Percentiles rank a stretch among this genome's conserved stretches.
These are phyloP conservation scores for Nasua narica DNA, from an alignment of 2,797 vertebrate species.

Conservation along the genomic window DNA sequence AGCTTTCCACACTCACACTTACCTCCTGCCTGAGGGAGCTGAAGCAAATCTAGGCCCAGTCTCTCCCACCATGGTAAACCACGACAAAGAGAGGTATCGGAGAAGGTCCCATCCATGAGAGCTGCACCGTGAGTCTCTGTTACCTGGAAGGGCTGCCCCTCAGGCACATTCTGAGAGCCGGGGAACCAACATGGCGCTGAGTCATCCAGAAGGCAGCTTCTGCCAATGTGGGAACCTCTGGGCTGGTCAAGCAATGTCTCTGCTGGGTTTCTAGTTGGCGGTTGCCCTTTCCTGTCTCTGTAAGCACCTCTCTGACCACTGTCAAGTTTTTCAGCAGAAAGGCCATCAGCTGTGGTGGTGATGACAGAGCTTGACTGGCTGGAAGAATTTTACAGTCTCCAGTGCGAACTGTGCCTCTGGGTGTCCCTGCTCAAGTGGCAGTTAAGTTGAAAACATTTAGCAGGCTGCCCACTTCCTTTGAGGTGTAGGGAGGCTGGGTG, in stretches of 20 bases:
- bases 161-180: neutral
- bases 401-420: conserved; percentile 29
- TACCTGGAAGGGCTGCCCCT: neutral
- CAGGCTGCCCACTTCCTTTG: neutral
- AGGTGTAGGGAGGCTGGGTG: neutral
- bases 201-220: neutral
- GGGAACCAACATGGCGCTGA: neutral
- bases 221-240: rapidly evolving
- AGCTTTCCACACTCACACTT: neutral
- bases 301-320: neutral
- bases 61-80: neutral
- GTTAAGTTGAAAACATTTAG: conserved; percentile 61
- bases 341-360: neutral
- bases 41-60: neutral
- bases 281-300: neutral
- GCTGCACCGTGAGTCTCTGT: rapidly evolving
- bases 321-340: neutral
- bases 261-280: neutral
- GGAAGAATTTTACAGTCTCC: neutral
- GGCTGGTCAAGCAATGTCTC: neutral
- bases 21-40: neutral
- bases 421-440: conserved; percentile 57
- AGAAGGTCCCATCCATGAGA: neutral
- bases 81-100: neutral
- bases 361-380: neutral